Evolutionary conservation across 2,888 invertebrate species (phyloP), one percentile per base, ranked within the genome.

Genomic region (Torymus aiolomorphi): DNA sequence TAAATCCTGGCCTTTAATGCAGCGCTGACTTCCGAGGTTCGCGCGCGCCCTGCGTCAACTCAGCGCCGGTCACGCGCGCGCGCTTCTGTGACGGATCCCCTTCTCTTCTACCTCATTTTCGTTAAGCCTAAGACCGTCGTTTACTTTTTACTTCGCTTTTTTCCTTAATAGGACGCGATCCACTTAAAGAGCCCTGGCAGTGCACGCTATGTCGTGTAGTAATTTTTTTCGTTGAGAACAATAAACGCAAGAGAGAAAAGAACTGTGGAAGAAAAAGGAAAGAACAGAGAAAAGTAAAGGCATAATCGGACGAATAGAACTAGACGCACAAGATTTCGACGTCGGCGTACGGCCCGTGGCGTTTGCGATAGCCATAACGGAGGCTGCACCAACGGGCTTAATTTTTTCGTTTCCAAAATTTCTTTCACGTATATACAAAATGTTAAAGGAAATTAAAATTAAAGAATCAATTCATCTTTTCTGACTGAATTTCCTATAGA

Each of bases 131-230:
- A 70, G 62, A 79, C 54, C 69, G 49, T 54, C 65, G 62, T 67
- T 77, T 57, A 10, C 12, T 63, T 63, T 63, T 63, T 16, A 49
- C 49, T 63, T 49, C 16, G 16, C 63, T 63, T 49, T 31, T 63
- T 66, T 65, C 24, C 57, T 5, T 42, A 71, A 31, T 51, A 72
- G 72, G 61, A 70, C 72, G 67, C 80, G 83, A 82, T 82, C 78
- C 82, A 82, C 81, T 82, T 82, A 83, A 79, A 83, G 83, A 87
- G 86, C 83, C 83, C 86, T 85, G 88, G 88, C 88, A 88, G 88
- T 88, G 86, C 84, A 85, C 86, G 85, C 86, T 86, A 85, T 84
- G 82, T 80, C 61, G 82, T 79, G 81, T 67, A 51, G 49, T 59
- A 63, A 72, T 74, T 73, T 78, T n/a, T 72, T 75, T 75, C 52